These are phyloP conservation scores for Panthera tigris DNA, from an alignment of 2,113 vertebrate species.

Conservation along the genomic window DNA sequence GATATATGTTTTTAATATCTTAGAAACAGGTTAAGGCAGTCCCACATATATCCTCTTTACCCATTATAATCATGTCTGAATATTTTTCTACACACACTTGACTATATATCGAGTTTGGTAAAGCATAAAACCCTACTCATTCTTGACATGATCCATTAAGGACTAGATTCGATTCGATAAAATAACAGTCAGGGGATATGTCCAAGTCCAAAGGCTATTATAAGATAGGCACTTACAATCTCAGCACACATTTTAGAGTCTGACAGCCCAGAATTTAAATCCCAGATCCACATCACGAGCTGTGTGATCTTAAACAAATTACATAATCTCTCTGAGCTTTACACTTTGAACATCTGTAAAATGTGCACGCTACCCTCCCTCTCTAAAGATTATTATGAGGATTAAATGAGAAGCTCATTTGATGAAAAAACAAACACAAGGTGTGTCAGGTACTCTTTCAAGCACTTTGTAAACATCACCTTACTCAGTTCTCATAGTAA, in stretches of 20 bases:
- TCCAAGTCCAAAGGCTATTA: background rate
- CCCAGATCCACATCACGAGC: background rate
- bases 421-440: constrained; percentile 1
- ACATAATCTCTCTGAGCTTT: constrained; percentile 30
- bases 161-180: background rate
- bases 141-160: background rate
- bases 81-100: background rate
- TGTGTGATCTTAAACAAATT: background rate
- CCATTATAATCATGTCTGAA: background rate
- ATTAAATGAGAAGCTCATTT: background rate
- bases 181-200: background rate
- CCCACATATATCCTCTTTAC: background rate
- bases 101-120: background rate
- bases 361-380: background rate
- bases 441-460: background rate
- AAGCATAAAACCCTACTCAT: background rate
- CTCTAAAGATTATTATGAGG: background rate
- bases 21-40: background rate
- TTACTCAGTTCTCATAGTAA: background rate
- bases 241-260: background rate
- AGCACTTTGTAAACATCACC: background rate
- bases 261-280: constrained; percentile 18
- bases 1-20: background rate
- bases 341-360: constrained; percentile 16
- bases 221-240: background rate